Conservation (phyloP, 2,113 vertebrate genomes). For the Cinclus mexicanus region DNA sequence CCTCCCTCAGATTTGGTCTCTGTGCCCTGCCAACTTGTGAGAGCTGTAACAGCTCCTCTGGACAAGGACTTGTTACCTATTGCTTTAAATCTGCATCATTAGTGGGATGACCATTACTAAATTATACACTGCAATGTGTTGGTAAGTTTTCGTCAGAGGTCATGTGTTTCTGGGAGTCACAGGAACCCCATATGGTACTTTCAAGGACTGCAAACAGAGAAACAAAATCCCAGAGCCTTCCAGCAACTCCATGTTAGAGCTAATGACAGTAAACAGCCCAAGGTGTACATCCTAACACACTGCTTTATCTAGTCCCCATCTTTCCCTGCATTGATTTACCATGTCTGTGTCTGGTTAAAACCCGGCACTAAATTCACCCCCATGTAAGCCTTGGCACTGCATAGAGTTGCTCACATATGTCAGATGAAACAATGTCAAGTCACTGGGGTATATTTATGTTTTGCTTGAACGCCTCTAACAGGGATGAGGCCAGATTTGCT, state of each 20-base stretch:
- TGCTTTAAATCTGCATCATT: not conserved
- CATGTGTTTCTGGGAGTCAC: not conserved
- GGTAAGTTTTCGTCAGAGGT: not conserved
- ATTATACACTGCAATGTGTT: not conserved
- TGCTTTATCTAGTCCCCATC: not conserved
- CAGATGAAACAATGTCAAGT: not conserved
- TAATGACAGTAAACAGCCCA: not conserved
- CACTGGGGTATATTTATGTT: not conserved
- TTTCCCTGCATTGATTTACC: not conserved
- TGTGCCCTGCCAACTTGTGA: not conserved
- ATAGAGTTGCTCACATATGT: not conserved
- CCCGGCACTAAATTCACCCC: not conserved
- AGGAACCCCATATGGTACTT: fast-evolving
- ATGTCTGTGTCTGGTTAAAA: not conserved
- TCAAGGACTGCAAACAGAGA: not conserved
- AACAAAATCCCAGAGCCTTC: not conserved
- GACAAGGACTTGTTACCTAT: not conserved
- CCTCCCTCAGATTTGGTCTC: not conserved
- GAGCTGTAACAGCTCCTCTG: not conserved
- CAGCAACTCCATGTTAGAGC: not conserved
- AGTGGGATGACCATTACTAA: not conserved
- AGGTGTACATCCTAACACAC: not conserved
- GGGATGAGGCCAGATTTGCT: not conserved
- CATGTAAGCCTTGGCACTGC: not conserved
- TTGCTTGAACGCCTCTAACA: not conserved